A percentile compares a stretch with the other conserved stretches of the same genome.
Conservation (phyloP, 1,140 invertebrate species). For the Drosophila kikkawai region DNA sequence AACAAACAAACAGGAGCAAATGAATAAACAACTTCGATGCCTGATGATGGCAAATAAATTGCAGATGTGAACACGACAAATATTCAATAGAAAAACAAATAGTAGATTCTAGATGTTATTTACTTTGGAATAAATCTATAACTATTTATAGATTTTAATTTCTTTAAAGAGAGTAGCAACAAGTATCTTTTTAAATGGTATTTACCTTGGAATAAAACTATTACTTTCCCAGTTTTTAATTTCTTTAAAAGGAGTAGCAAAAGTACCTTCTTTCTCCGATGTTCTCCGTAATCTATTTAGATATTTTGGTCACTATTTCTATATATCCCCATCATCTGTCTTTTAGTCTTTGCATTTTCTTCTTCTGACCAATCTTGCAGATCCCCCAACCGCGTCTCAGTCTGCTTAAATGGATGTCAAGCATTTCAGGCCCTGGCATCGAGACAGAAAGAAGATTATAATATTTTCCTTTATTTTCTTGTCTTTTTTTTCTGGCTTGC, state of each 20-base stretch:
- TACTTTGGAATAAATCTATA: neutral
- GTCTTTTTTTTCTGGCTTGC: constrained; percentile 15
- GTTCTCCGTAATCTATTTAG: no score
- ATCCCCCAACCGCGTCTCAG: constrained; percentile 37
- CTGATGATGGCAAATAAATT: constrained; percentile 69
- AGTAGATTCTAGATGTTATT: constrained; percentile 9
- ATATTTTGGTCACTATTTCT: neutral
- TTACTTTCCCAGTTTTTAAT: neutral
- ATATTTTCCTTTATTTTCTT: constrained; percentile 28
- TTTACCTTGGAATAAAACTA: neutral
- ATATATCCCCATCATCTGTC: neutral
- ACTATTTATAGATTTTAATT: neutral
- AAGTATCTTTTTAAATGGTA: neutral
- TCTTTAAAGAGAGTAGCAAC: neutral
- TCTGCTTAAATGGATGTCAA: constrained; percentile 66
- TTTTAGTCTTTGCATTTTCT: neutral
- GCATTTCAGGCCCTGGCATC: constrained; percentile 46
- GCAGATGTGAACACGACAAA: constrained; percentile 69
- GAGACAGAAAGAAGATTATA: constrained; percentile 46
- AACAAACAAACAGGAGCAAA: constrained; percentile 28
- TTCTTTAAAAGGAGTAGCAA: neutral
- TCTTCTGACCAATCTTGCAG: constrained; percentile 39
- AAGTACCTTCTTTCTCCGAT: no score
- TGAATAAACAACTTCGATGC: constrained; percentile 58
- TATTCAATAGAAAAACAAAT: constrained; percentile 37